Evolutionary conservation across 2,113 vertebrate species (phyloP).

Genomic region (Apteryx mantelli): DNA sequence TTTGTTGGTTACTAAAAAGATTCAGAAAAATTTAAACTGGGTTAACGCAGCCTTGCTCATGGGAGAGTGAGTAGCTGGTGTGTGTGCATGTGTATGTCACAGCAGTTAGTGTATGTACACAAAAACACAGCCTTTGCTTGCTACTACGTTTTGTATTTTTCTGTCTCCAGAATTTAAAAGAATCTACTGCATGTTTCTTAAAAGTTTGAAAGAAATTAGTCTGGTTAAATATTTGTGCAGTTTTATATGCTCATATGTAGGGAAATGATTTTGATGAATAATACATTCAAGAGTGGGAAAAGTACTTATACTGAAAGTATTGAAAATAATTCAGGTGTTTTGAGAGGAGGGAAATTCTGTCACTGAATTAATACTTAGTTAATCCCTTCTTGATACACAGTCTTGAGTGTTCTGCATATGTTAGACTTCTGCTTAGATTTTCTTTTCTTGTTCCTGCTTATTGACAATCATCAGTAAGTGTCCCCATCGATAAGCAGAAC

Average conservation of each 20-base stretch:
- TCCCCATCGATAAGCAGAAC: not conserved
- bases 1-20: not conserved
- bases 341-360: not conserved
- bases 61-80: not conserved
- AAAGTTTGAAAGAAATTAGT: not conserved
- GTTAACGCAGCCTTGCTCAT: not conserved
- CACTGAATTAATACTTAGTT: not conserved
- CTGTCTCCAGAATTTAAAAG: not conserved
- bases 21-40: not conserved
- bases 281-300: not conserved
- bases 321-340: not conserved
- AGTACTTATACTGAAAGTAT: not conserved
- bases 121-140: not conserved
- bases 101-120: accelerated
- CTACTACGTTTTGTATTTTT: not conserved
- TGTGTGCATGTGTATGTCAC: accelerated
- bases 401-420: not conserved
- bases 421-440: not conserved
- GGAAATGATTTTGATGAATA: not conserved
- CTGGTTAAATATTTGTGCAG: not conserved
- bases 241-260: not conserved
- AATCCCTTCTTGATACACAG: not conserved
- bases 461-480: not conserved
- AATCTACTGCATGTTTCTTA: not conserved
- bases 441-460: not conserved